Evolutionary conservation across 2,888 invertebrate species (phyloP), one percentile per base, ranked within the genome.

Genomic region (Bugulina stolonifera): DNA sequence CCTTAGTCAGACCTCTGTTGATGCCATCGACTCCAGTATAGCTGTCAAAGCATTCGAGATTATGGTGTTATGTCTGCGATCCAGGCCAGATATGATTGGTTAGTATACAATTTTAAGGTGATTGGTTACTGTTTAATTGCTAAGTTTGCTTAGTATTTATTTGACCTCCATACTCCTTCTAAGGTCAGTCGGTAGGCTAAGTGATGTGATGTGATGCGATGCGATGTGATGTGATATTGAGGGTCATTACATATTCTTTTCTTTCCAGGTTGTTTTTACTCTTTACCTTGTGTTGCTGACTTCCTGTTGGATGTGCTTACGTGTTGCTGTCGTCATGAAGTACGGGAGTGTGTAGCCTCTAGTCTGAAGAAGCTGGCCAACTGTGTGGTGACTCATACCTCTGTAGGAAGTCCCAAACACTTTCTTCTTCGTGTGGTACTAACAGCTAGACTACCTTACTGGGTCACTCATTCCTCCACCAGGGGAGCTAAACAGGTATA

Each of bases 221-320:
- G n/a, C n/a, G n/a, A n/a, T n/a, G n/a, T n/a, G n/a, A n/a, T n/a
- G n/a, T n/a, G n/a, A n/a, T n/a, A n/a, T n/a, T n/a, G n/a, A n/a
- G n/a, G n/a, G n/a, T n/a, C n/a, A n/a, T n/a, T n/a, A n/a, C n/a
- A n/a, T n/a, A n/a, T n/a, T n/a, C n/a, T n/a, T n/a, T 18, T 64
- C 55, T 72, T 76, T 77, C n/a, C 77, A 81, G 84, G 81, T 27
- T 80, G 81, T 23, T 86, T 86, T 77, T 85, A 85, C 77, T 78
- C 78, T 5, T 76, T 86, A 72, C 82, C 83, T 1, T 83, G 81
- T 74, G 81, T 85, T 58, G 79, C 80, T 73, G 86, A 86, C 76
- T 87, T 85, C 77, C 81, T 86, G 72, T 81, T 87, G 29, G 86
- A 87, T 77, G 80, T 86, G 25, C 78, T 87, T 74, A 81, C 86